Conservation (phyloP, 1,140 invertebrate species). For the Nephotettix cincticeps region DNA sequence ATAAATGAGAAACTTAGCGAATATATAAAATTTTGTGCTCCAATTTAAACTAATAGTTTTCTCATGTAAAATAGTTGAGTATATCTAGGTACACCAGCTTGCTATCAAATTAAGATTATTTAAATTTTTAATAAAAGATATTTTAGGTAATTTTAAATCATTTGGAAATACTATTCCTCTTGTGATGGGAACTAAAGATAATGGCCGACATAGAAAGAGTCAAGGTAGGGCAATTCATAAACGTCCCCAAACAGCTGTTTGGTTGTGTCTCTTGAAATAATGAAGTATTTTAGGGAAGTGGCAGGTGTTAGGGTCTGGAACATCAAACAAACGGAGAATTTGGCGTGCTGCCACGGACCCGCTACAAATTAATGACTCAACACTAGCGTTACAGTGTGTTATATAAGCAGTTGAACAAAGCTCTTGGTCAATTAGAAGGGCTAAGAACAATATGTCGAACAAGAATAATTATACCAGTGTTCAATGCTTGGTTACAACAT, state of each 20-base stretch:
- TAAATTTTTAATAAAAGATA: no score
- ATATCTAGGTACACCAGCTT: no score
- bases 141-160: no score
- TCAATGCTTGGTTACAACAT: no score
- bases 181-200: no score
- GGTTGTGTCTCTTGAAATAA: background rate
- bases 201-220: no score
- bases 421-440: background rate
- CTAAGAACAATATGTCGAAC: background rate
- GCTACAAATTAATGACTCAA: background rate
- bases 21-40: no score
- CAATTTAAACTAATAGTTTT: no score
- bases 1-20: no score
- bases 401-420: background rate
- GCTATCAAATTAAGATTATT: no score
- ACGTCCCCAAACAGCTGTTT: background rate
- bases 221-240: background rate
- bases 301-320: background rate
- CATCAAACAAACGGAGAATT: background rate
- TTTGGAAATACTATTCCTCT: no score
- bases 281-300: background rate
- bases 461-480: background rate
- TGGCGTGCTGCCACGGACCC: background rate
- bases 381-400: background rate
- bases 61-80: no score